phyloP scores from a whole-genome alignment of 2,797 vertebrate genomes.

The Eidolon dupreanum region DNA sequence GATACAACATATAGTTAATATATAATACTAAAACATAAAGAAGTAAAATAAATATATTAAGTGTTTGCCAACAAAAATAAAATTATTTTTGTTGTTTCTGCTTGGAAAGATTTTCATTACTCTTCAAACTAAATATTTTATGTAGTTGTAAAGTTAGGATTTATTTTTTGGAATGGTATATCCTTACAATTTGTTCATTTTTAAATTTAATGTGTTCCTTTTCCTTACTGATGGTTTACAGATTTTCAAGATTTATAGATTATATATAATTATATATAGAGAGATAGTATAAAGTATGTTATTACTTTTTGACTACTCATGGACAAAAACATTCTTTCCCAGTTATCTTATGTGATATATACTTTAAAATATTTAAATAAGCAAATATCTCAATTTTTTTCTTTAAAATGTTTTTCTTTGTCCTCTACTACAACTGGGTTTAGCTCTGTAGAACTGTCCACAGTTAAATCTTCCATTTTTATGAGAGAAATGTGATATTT shows the following conservation, averaged over 20 bases:
- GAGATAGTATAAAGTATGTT: neutral
- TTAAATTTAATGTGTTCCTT: neutral
- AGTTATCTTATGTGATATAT: neutral
- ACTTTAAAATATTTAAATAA: conserved; percentile 25
- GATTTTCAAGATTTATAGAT: neutral
- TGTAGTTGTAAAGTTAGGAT: neutral
- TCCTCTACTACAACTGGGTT: neutral
- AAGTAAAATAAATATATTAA: neutral
- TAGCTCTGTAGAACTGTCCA: neutral
- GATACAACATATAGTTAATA: neutral
- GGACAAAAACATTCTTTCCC: neutral
- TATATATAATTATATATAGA: neutral
- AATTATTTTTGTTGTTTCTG: conserved; percentile 2
- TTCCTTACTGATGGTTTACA: neutral
- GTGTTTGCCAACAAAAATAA: neutral
- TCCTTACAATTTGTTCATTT: neutral
- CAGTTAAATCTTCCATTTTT: neutral
- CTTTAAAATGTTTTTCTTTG: neutral
- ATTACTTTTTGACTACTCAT: neutral
- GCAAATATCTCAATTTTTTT: neutral
- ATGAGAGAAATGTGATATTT: neutral
- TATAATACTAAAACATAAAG: neutral
- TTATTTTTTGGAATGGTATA: neutral
- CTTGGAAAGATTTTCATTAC: neutral
- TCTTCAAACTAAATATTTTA: neutral